Evolutionary conservation across 2,113 vertebrate species (phyloP).

Genomic region (Holacanthus passer): DNA sequence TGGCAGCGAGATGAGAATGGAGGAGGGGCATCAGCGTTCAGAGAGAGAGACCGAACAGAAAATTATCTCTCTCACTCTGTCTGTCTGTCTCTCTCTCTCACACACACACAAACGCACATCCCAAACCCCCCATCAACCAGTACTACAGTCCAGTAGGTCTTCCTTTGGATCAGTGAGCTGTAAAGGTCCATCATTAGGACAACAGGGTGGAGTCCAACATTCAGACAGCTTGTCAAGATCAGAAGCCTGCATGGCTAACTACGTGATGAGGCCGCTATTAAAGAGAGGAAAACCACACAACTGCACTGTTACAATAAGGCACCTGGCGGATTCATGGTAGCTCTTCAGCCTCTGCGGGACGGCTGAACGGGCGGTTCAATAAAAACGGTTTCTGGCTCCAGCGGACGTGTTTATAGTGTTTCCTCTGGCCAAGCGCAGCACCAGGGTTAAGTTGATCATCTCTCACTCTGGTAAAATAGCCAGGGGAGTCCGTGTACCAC

Average conservation of each 20-base stretch:
- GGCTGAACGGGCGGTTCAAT: slow-evolving; percentile 73
- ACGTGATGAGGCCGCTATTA: slow-evolving; percentile 72
- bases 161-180: slow-evolving; percentile 76
- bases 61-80: slow-evolving; percentile 42
- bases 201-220: slow-evolving; percentile 67
- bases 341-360: slow-evolving; percentile 60
- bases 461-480: slow-evolving; percentile 85
- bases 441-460: slow-evolving; percentile 84
- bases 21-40: slow-evolving; percentile 53
- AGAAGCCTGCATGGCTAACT: slow-evolving; percentile 71
- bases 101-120: slow-evolving; percentile 30
- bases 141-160: slow-evolving; percentile 65
- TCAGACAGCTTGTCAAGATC: slow-evolving; percentile 78
- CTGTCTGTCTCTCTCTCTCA: slow-evolving; percentile 8
- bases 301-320: slow-evolving; percentile 50
- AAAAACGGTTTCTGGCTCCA: slow-evolving; percentile 76
- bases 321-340: slow-evolving; percentile 64
- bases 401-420: slow-evolving; percentile 79
- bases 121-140: slow-evolving; percentile 49
- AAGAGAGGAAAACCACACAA: slow-evolving; percentile 46
- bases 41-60: slow-evolving; percentile 48
- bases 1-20: slow-evolving; percentile 74
- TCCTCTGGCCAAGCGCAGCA: slow-evolving; percentile 77
- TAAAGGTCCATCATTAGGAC: slow-evolving; percentile 80
- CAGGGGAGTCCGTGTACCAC: slow-evolving; percentile 83